These are phyloP conservation scores for Peromyscus polionotus DNA, from an alignment of 2,113 vertebrate genomes.

Conservation along the genomic window DNA sequence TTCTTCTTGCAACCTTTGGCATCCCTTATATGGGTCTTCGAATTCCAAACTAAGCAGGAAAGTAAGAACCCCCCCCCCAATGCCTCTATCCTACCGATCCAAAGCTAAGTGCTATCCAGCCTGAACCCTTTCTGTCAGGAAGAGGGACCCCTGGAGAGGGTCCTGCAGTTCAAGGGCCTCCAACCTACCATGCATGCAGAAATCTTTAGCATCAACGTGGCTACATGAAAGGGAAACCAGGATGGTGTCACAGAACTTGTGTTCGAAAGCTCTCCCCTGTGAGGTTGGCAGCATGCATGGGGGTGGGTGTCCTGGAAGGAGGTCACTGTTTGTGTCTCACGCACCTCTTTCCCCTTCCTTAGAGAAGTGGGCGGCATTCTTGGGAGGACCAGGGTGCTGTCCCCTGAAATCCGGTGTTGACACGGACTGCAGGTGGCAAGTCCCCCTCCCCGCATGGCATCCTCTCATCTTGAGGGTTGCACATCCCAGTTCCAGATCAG, in stretches of 20 bases:
- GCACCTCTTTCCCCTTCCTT: not conserved
- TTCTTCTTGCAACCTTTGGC: not conserved
- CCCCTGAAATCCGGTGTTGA: not conserved
- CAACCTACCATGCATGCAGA: not conserved
- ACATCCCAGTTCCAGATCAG: not conserved
- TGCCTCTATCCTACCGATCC: not conserved
- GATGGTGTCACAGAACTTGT: not conserved
- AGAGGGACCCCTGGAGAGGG: rapidly evolving
- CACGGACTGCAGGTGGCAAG: not conserved
- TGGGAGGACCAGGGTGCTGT: not conserved
- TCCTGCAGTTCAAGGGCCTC: not conserved
- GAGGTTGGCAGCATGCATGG: not conserved
- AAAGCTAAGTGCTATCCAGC: not conserved
- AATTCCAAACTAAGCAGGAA: not conserved
- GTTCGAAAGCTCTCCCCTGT: not conserved
- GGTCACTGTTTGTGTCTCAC: not conserved
- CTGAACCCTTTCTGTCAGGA: not conserved
- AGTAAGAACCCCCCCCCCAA: not conserved
- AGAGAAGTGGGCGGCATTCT: not conserved
- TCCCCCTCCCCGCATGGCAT: not conserved
- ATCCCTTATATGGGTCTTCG: not conserved
- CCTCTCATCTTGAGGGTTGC: not conserved
- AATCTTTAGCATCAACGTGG: not conserved
- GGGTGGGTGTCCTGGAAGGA: not conserved
- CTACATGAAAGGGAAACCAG: not conserved